Conservation (phyloP, 2,888 invertebrate species). For the Drosophila longiperda region DNA sequence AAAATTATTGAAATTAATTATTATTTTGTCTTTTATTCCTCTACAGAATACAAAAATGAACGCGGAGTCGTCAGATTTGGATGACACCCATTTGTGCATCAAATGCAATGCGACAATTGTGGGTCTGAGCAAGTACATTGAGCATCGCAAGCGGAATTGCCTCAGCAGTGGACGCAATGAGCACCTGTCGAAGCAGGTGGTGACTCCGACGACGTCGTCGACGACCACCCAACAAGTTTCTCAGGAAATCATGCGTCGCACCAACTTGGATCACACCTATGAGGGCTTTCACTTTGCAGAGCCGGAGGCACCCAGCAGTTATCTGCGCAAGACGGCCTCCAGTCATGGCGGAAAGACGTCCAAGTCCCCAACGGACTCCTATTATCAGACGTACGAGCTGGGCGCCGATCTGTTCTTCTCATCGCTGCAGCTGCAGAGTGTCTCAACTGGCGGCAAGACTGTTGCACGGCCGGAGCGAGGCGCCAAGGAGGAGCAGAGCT, state of each 20-base stretch:
- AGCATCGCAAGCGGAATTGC: constrained; percentile 91
- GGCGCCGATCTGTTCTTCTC: constrained; percentile 95
- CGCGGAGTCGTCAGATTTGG: constrained; percentile 87
- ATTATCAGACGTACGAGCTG: constrained; percentile 87
- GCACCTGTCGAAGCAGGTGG: constrained; percentile 10
- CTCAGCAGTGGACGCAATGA: constrained; percentile 53
- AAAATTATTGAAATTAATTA: too few species aligned
- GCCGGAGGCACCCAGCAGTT: constrained; percentile 71
- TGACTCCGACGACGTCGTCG: constrained; percentile 5
- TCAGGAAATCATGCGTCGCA: constrained; percentile 80
- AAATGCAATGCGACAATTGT: constrained; percentile 93
- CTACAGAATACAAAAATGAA: constrained; percentile 28
- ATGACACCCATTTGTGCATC: constrained; percentile 93
- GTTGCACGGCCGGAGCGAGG: constrained; percentile 46
- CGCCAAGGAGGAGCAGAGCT: constrained; percentile 55
- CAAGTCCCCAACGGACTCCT: constrained; percentile 82
- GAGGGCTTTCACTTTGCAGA: constrained; percentile 78
- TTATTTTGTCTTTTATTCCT: too few species aligned
- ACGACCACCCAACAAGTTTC: constrained; percentile 77
- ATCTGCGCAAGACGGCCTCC: constrained; percentile 67
- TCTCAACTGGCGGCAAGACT: constrained; percentile 86
- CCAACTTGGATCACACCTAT: constrained; percentile 78
- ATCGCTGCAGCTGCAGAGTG: constrained; percentile 91
- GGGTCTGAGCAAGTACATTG: constrained; percentile 94
- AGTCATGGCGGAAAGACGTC: constrained; percentile 78